phyloP scores from a whole-genome alignment of 2,888 invertebrate species.

The Tinea trinotella region DNA sequence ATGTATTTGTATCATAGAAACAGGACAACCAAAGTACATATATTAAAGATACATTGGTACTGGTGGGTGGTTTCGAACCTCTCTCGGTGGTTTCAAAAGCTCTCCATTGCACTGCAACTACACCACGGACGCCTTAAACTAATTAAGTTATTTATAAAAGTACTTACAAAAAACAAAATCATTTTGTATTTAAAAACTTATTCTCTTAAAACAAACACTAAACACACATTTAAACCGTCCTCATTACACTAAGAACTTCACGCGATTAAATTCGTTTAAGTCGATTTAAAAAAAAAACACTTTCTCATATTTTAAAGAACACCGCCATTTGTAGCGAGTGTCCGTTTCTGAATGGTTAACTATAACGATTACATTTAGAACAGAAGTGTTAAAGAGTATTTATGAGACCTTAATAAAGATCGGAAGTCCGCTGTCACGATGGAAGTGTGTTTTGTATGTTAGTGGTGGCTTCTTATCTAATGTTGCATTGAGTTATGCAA shows the following conservation, averaged over 20 bases:
- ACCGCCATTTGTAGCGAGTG: constrained; percentile 32
- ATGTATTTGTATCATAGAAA: too few relatives aligned
- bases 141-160: constrained; percentile 20
- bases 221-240: constrained; percentile 13
- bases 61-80: too few relatives aligned
- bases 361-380: background rate
- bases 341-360: constrained; percentile 32
- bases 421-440: background rate
- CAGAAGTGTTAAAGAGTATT: background rate
- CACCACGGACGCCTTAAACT: too few relatives aligned
- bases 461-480: background rate
- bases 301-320: constrained; percentile 26
- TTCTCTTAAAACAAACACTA: background rate
- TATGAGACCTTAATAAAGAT: constrained; percentile 9
- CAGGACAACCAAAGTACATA: too few relatives aligned
- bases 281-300: too few relatives aligned
- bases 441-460: too few relatives aligned
- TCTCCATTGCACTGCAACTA: too few relatives aligned
- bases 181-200: constrained; percentile 24
- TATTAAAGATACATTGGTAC: too few relatives aligned
- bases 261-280: constrained; percentile 21
- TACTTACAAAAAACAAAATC: constrained; percentile 27
- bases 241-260: constrained; percentile 13
- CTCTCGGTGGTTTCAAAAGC: too few relatives aligned
- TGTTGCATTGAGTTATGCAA: too few relatives aligned